Percentiles rank a stretch among this genome's conserved stretches.
Conservation (phyloP, 1,140 invertebrate genomes). For the Bombus terrestris region DNA sequence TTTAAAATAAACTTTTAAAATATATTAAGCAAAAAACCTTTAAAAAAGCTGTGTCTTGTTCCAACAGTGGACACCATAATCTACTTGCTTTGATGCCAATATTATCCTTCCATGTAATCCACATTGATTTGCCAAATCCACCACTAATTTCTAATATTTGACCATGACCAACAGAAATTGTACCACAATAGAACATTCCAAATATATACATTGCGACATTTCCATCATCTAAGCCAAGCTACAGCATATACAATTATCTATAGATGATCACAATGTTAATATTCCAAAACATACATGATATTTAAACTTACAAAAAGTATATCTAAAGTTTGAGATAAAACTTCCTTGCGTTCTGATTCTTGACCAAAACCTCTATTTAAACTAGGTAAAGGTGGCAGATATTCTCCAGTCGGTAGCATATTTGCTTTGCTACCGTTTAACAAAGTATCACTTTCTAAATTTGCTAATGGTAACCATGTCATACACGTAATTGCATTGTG, state of each 20-base stretch:
- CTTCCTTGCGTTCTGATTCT: constrained; percentile 79
- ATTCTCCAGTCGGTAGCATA: constrained; percentile 74
- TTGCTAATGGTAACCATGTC: constrained; percentile 83
- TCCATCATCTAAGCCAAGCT: constrained; percentile 90
- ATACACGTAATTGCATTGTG: constrained; percentile 84
- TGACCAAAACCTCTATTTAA: constrained; percentile 84
- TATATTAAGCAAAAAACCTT: constrained; percentile 64
- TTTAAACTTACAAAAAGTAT: constrained; percentile 77
- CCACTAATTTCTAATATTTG: constrained; percentile 76
- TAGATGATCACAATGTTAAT: not conserved
- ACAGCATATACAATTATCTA: constrained; percentile 82
- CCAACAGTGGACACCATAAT: constrained; percentile 75
- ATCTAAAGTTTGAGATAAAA: constrained; percentile 74
- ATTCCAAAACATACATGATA: not conserved
- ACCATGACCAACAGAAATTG: constrained; percentile 84
- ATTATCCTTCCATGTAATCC: constrained; percentile 73
- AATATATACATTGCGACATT: constrained; percentile 90
- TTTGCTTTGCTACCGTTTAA: constrained; percentile 55
- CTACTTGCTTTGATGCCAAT: constrained; percentile 70
- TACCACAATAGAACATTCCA: constrained; percentile 91
- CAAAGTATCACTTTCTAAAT: constrained; percentile 47
- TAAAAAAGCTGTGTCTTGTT: constrained; percentile 76
- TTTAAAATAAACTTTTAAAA: not conserved
- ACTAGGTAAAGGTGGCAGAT: constrained; percentile 84
- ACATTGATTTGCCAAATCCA: constrained; percentile 75